A percentile compares a stretch with the other conserved stretches of the same genome.
Conservation (phyloP, 1,140 invertebrate species). For the Brachionus rotundiformis region DNA sequence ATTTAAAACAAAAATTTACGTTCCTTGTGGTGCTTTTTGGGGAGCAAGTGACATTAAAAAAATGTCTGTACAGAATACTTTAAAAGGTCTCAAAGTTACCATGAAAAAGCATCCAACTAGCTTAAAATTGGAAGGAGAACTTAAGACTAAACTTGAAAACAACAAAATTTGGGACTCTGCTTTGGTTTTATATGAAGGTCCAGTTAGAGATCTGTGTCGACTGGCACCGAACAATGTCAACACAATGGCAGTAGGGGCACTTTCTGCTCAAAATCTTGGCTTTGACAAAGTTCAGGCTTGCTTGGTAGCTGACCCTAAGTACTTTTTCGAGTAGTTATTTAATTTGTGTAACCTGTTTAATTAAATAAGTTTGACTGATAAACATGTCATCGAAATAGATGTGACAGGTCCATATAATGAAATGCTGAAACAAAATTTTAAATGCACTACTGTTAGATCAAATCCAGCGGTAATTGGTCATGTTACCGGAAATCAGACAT, state of each 20-base stretch:
- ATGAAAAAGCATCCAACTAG: constrained; percentile 70
- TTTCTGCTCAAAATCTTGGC: constrained; percentile 69
- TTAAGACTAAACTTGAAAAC: constrained; percentile 23
- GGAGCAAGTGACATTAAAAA: constrained; percentile 69
- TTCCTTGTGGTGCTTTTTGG: constrained; percentile 71
- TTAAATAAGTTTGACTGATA: constrained; percentile 64
- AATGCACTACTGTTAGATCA: constrained; percentile 66
- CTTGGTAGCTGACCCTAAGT: constrained; percentile 68
- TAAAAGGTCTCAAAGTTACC: constrained; percentile 68
- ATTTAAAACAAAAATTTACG: constrained; percentile 64
- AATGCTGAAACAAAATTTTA: constrained; percentile 60
- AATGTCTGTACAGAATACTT: constrained; percentile 68
- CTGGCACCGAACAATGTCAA: constrained; percentile 71
- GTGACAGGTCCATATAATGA: constrained; percentile 64
- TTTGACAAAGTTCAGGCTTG: constrained; percentile 68
- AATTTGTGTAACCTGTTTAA: background rate
- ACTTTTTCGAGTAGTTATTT: constrained; percentile 51
- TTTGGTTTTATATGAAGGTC: constrained; percentile 67
- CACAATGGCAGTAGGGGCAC: constrained; percentile 69
- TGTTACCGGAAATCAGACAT: constrained; percentile 69
- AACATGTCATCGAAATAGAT: constrained; percentile 70
- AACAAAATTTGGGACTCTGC: constrained; percentile 50
- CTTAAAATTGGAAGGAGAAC: constrained; percentile 62
- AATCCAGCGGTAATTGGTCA: constrained; percentile 68
- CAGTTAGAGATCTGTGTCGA: constrained; percentile 67